Evolutionary conservation across 2,113 vertebrate species (phyloP).

Genomic region (Synchiropus splendidus): DNA sequence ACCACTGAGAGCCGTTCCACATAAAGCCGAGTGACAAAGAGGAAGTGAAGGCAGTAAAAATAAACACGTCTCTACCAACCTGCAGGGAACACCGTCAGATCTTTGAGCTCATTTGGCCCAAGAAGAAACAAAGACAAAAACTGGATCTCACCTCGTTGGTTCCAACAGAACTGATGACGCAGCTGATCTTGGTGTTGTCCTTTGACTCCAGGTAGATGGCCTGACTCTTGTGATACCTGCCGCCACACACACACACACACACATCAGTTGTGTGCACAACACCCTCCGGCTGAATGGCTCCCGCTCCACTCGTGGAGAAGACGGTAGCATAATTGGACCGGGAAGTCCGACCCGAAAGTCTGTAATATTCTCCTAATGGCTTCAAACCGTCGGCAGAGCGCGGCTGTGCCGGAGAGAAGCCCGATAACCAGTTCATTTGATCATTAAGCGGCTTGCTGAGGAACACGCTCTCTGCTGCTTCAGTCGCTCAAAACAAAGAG

Average conservation of each 20-base stretch:
- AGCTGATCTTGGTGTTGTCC: conserved; percentile 97
- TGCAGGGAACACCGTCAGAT: no score
- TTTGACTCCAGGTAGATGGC: conserved; percentile 97
- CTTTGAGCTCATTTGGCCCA: no score
- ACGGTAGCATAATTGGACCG: conserved; percentile 32
- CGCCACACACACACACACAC: conserved; percentile 3
- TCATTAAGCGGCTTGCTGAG: conserved; percentile 21
- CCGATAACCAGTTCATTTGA: conserved; percentile 25
- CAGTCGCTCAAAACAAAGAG: no score
- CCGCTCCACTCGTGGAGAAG: conserved; percentile 9
- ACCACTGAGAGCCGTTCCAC: neutral
- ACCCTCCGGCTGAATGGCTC: conserved; percentile 14
- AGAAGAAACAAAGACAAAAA: neutral
- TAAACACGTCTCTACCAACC: no score
- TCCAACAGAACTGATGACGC: conserved; percentile 95
- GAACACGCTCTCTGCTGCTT: conserved; percentile 11
- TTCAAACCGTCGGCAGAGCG: conserved; percentile 28
- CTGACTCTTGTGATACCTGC: conserved; percentile 97
- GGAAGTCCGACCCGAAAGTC: conserved; percentile 33
- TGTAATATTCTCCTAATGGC: conserved; percentile 11
- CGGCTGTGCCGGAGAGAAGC: conserved; percentile 11
- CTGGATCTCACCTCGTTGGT: conserved; percentile 82
- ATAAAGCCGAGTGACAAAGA: neutral
- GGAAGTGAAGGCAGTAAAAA: neutral
- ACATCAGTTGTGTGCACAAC: conserved; percentile 5